Base-by-base conservation (phyloP, 2,888 invertebrate genomes). In the Eilema depressum region DNA sequence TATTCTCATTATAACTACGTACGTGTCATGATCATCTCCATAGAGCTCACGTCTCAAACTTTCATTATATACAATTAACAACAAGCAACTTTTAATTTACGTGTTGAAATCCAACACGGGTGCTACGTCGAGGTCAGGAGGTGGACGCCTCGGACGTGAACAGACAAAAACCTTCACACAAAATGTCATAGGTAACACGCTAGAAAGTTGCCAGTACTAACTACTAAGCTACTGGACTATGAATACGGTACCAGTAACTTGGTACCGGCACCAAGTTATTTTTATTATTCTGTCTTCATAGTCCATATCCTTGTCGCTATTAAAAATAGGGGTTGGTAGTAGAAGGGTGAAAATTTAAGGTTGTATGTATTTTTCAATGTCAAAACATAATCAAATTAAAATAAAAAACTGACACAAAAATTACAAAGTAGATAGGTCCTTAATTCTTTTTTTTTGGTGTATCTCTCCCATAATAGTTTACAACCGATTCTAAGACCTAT, bases 51-150 rank as follows among this genome's bases (percentile, higher is more conserved):
- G 53, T 53, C 53, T 53, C 53, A 53, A 53, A 53, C 53, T 53
- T 53, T 53, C n/a, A 53, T 53, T n/a, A 53, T 53, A 53, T 53
- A n/a, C n/a, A 53, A 53, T 53, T 53, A 53, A 53, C 53, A 53
- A n/a, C n/a, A 53, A n/a, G 53, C n/a, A n/a, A 53, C 53, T n/a
- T n/a, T n/a, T 53, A 53, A 53, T 53, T 53, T 53, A n/a, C 53
- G 53, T 53, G 53, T 53, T 20, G 53, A 20, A 53, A 53, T 53
- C 53, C 53, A 53, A n/a, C n/a, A n/a, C 53, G 53, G 53, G 53
- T 53, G 53, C 53, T 53, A 53, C n/a, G 53, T 10, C n/a, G 53
- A 53, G 53, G 53, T 53, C 53, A 53, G 53, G 10, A 53, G 53
- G 53, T 53, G n/a, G 8, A 53, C 10, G n/a, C 7, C 20, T 53